Evolutionary conservation across 2,888 invertebrate genomes (phyloP), one percentile per base, ranked within the genome.

Genomic region (Drosophila mercatorum): DNA sequence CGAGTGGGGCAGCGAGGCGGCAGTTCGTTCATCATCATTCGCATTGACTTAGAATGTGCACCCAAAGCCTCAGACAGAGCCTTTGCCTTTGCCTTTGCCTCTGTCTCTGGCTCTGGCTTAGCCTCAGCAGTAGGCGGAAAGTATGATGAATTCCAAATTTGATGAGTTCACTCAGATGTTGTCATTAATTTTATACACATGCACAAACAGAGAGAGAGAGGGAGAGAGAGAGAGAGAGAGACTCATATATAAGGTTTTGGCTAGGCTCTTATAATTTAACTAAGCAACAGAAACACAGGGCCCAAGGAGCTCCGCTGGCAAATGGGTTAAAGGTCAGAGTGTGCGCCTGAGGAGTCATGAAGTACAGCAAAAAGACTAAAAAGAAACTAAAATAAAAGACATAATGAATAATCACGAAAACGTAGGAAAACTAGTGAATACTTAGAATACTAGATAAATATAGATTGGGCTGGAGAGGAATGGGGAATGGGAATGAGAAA

Each of bases 161-260:
- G 87, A 88, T 88, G 89, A 89, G 89, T 88, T 88, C 87, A 88
- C 89, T 89, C 89, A 88, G 86, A 83, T 88, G 78, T 88, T 89
- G 87, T 86, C 87, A 88, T 88, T 88, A 89, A 88, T 88, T 85
- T 86, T 88, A 79, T 75, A 84, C 81, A 80, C 41, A 64, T 55
- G 38, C 28, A 56, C 28, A 65, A 59, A 38, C 26, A 58, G 28
- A 28, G 28, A 34, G 31, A 34, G 11, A 51, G 22, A 58, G 28
- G 2, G 22, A 22, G 22, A 58, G 28, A 28, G 28, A 58, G 28
- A 28, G 28, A 58, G 2, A 28, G 28, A 34, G 31, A 34, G 11
- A 51, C n/a, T 26, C 28, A 52, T 22, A 38, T 40, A 38, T 5
- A 57, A 52, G 51, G 36, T 12, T 58, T 62, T 34, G 63, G 70